A percentile compares a stretch with the other conserved stretches of the same genome.
These are phyloP conservation scores for Psilopogon haemacephalus DNA, from an alignment of 2,113 vertebrate genomes.

Conservation along the genomic window DNA sequence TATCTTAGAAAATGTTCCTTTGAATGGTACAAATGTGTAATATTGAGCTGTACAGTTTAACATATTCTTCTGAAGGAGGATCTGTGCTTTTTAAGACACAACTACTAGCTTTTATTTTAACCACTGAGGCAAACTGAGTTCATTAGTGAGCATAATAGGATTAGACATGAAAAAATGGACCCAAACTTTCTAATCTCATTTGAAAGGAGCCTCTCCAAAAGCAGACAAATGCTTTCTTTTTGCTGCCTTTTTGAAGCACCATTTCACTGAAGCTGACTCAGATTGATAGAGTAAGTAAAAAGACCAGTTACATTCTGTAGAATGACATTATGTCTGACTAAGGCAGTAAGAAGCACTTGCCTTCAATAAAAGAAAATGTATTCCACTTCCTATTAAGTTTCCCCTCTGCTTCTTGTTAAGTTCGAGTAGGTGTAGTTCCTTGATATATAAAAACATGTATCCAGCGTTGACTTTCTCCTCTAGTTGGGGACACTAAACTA, in stretches of 20 bases:
- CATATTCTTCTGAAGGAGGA: constrained; percentile 43
- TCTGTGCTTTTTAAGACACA: constrained; percentile 50
- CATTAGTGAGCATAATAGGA: constrained; percentile 70
- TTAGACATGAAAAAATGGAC: constrained; percentile 56
- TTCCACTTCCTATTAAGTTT: constrained; percentile 50
- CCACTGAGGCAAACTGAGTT: constrained; percentile 56
- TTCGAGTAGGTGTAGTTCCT: constrained; percentile 17
- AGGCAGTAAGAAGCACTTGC: constrained; percentile 37
- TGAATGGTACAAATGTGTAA: background rate
- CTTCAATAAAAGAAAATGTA: constrained; percentile 13
- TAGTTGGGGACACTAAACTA: constrained; percentile 11
- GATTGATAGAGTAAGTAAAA: constrained; percentile 62
- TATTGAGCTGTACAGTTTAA: constrained; percentile 4
- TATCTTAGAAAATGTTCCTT: background rate
- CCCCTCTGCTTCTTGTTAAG: constrained; percentile 12
- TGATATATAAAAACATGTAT: constrained; percentile 40
- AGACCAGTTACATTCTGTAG: constrained; percentile 29
- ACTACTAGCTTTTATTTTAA: constrained; percentile 58
- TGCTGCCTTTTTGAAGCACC: constrained; percentile 52
- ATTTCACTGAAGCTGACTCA: constrained; percentile 27
- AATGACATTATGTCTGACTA: constrained; percentile 52
- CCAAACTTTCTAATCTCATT: constrained; percentile 64
- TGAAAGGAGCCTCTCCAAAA: constrained; percentile 60
- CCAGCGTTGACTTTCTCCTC: constrained; percentile 36
- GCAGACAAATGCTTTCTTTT: constrained; percentile 50